Base-by-base conservation (phyloP, 2,797 vertebrate species). In the Myiothlypis coronata region DNA sequence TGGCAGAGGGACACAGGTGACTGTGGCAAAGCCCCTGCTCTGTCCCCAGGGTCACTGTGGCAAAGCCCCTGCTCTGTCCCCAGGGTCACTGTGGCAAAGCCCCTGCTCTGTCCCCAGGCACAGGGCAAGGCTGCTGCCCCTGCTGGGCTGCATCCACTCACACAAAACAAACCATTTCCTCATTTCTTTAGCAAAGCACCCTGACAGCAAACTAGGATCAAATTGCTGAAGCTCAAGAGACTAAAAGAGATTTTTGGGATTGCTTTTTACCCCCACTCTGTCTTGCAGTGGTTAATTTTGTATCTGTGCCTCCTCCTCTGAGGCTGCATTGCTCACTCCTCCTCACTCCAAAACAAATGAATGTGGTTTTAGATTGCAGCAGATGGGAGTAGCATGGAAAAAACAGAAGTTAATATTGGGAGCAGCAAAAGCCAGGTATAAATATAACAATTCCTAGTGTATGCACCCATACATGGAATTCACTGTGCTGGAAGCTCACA, bases 321-420 rank as follows among this genome's bases (percentile, higher is more conserved):
- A 78, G 81, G 69, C 60, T 39, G 67, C 22, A 88, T 46, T 89
- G 47, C 87, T 97, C 89, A 83, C 39, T 93, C 89, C 41, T 65
- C 30, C 81, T 97, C 84, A 65, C 82, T 96, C 89, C 84, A 90
- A 91, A 94, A n/a, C 50, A 89, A 97, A 94, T n/a, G 65, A 96
- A 83, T 8, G 2, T 76, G 82, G 96, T 67, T 83, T 96, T 87
- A 83, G 67, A 78, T 67, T 70, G 65, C 39, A 70, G 63, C 56
- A 80, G 75, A 94, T 95, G 78, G 83, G 43, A 83, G 67, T 67
- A 89, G 81, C 84, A 50, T 20, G 39, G 86, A 85, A 56, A 95
- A 93, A 53, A 17, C 12, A 68, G 35, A 84, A 90, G 83, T 50
- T 84, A 88, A 55, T 17, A 37, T 1, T 76, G 35, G 6, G 20